A percentile compares a stretch with the other conserved stretches of the same genome.
phyloP scores from a whole-genome alignment of 2,888 invertebrate species.

The Scaptomyza reducta region DNA sequence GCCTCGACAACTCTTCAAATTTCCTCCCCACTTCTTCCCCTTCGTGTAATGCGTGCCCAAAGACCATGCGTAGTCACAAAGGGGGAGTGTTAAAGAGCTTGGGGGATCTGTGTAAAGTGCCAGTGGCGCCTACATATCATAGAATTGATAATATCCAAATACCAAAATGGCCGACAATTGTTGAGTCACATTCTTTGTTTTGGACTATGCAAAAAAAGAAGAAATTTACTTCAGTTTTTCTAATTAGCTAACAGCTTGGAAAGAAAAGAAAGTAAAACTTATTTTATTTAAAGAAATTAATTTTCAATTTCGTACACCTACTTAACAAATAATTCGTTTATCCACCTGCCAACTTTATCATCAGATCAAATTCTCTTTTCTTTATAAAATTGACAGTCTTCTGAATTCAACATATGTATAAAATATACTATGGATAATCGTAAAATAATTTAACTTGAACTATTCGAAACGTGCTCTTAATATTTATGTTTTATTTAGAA shows the following conservation, averaged over 20 bases:
- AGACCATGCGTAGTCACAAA: slow-evolving; percentile 10
- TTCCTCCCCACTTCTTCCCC: neutral
- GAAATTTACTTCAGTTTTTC: slow-evolving; percentile 3
- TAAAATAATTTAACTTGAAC: too few species aligned
- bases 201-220: slow-evolving; percentile 20
- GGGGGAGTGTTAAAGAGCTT: neutral
- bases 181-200: slow-evolving; percentile 36
- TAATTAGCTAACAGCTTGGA: neutral
- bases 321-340: too few species aligned
- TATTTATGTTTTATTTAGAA: too few species aligned
- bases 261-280: neutral
- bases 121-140: slow-evolving; percentile 74
- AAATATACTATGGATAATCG: too few species aligned
- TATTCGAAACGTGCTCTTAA: too few species aligned
- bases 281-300: neutral
- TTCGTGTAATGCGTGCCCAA: slow-evolving; percentile 43
- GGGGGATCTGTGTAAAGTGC: slow-evolving; percentile 72
- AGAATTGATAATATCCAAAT: slow-evolving; percentile 60
- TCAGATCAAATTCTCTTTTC: too few species aligned
- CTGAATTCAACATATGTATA: too few species aligned
- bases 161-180: slow-evolving; percentile 62
- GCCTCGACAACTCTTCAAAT: slow-evolving; percentile 33
- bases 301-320: too few species aligned
- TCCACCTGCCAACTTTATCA: too few species aligned
- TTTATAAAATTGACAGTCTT: too few species aligned